These are phyloP conservation scores for Phrynosoma platyrhinos DNA, from an alignment of 2,113 vertebrate genomes.

Conservation along the genomic window DNA sequence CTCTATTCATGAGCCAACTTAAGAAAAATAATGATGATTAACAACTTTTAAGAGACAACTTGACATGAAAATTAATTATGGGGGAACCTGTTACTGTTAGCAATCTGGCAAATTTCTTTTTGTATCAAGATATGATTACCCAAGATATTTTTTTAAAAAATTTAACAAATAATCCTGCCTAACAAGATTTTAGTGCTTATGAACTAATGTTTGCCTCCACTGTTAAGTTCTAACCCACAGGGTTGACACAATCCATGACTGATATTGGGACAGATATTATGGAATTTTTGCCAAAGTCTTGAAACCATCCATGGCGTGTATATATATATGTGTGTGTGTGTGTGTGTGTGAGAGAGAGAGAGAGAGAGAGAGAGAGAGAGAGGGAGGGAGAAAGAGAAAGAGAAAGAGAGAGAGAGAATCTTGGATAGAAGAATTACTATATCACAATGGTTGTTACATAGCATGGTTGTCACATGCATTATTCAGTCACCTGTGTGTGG, in stretches of 20 bases:
- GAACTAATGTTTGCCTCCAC: background rate
- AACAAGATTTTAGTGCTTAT: constrained; percentile 11
- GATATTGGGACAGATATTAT: background rate
- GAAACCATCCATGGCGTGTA: background rate
- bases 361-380: no score
- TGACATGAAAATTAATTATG: constrained; percentile 1
- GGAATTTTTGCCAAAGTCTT: constrained; percentile 22
- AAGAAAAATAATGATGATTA: constrained; percentile 12
- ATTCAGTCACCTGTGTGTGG: background rate
- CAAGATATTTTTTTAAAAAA: constrained; percentile 12
- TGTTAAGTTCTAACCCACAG: background rate
- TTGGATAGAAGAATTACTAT: constrained; percentile 6
- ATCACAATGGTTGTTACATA: background rate
- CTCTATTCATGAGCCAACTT: background rate
- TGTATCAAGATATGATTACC: background rate
- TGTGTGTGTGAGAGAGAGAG: background rate
- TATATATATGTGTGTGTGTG: no score
- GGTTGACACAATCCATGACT: background rate
- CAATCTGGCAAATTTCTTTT: background rate
- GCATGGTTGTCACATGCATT: background rate
- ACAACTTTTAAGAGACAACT: background rate
- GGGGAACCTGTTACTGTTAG: background rate
- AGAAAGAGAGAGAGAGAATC: no score
- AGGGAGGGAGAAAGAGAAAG: no score
- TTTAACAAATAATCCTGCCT: background rate